A percentile compares a stretch with the other conserved stretches of the same genome.
Evolutionary conservation across 2,888 invertebrate genomes (phyloP).

Genomic region (Bembecia ichneumoniformis): DNA sequence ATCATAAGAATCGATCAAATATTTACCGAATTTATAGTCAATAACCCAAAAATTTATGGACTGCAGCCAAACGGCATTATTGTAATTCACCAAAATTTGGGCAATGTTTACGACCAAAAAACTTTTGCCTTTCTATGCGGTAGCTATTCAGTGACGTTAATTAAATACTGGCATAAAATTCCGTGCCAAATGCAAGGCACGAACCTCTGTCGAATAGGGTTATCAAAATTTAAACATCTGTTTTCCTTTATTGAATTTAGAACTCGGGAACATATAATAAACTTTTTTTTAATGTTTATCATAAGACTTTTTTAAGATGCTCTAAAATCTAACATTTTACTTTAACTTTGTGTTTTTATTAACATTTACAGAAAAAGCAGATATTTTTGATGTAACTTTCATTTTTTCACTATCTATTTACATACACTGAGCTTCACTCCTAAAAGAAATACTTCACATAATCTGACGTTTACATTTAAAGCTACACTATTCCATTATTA

Average conservation of each 20-base stretch:
- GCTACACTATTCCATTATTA: no score
- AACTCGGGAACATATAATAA: background rate
- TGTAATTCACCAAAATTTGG: background rate
- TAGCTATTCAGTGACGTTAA: slow-evolving; percentile 44
- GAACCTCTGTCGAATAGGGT: slow-evolving; percentile 19
- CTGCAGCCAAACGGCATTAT: background rate
- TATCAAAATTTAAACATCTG: slow-evolving; percentile 10
- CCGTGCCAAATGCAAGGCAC: slow-evolving; percentile 53
- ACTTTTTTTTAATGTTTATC: no score
- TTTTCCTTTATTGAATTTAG: background rate
- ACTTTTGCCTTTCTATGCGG: slow-evolving; percentile 32
- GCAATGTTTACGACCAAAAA: slow-evolving; percentile 9
- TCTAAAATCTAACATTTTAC: no score
- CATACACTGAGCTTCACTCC: no score
- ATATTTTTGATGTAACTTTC: no score
- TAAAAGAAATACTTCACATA: no score
- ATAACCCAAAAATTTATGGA: background rate
- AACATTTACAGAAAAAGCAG: no score
- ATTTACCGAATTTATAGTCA: background rate
- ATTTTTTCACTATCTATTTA: no score
- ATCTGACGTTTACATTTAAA: no score
- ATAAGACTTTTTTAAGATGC: no score
- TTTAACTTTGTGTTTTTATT: no score
- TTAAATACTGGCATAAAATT: slow-evolving; percentile 50
- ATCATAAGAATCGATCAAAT: background rate